phyloP scores from a whole-genome alignment of 2,888 invertebrate species.

The Drosophila differens region DNA sequence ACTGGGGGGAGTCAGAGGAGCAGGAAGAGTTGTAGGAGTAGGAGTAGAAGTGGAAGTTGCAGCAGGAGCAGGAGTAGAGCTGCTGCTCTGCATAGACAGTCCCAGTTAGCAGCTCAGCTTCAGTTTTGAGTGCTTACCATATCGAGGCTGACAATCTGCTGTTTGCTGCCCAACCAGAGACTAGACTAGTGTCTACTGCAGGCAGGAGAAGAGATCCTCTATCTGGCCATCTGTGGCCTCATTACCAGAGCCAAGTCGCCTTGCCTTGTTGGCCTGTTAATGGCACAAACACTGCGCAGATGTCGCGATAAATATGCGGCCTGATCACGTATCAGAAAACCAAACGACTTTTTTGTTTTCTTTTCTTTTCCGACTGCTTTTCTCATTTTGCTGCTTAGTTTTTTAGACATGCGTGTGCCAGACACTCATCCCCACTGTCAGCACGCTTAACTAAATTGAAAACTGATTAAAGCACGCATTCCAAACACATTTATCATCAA shows the following conservation, averaged over 20 bases:
- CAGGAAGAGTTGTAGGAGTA: not conserved
- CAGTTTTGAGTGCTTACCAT: conserved; percentile 79
- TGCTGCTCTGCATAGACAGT: conserved; percentile 72
- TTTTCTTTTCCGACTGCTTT: conserved; percentile 8
- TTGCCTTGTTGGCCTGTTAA: conserved; percentile 46
- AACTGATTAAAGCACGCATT: conserved; percentile 51
- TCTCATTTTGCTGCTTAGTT: not conserved
- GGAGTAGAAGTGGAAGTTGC: conserved; percentile 2
- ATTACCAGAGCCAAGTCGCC: conserved; percentile 57
- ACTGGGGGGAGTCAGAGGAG: not conserved
- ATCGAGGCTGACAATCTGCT: conserved; percentile 59
- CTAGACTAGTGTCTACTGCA: not conserved
- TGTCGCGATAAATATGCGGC: conserved; percentile 79
- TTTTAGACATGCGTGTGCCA: conserved; percentile 49
- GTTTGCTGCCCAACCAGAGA: conserved; percentile 15
- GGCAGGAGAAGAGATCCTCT: conserved; percentile 55
- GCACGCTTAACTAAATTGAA: conserved; percentile 15
- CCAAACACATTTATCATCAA: conserved; percentile 61
- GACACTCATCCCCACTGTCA: not conserved
- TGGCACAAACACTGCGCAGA: conserved; percentile 56
- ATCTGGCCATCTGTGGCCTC: conserved; percentile 74
- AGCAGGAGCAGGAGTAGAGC: conserved; percentile 15
- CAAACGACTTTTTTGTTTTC: conserved; percentile 37
- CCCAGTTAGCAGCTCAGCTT: conserved; percentile 36
- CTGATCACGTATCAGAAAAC: conserved; percentile 73